phyloP scores from a whole-genome alignment of 2,888 invertebrate genomes.

The Caenorhabditis becei region DNA sequence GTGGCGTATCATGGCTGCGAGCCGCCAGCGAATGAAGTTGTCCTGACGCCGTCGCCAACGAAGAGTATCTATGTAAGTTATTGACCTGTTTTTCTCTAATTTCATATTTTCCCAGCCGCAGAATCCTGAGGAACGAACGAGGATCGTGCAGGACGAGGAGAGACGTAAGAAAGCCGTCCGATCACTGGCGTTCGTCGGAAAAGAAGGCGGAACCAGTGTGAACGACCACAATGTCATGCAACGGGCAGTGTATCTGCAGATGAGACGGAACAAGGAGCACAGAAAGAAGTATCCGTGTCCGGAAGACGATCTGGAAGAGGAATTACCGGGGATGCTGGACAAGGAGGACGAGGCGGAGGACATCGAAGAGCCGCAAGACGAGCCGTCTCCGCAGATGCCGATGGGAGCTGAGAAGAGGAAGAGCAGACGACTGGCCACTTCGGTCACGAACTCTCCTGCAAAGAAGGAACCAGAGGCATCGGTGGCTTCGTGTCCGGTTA shows the following conservation, averaged over 20 bases:
- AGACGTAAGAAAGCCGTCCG: constrained; percentile 44
- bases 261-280: constrained; percentile 24
- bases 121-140: constrained; percentile 46
- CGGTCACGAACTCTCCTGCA: neutral
- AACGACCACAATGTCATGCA: constrained; percentile 57
- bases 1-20: constrained; percentile 70
- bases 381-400: constrained; percentile 6
- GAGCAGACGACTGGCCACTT: neutral
- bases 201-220: constrained; percentile 56
- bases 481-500: neutral
- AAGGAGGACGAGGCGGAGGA: constrained; percentile 12
- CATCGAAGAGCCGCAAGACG: neutral
- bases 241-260: constrained; percentile 44
- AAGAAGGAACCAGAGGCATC: neutral
- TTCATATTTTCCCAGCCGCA: neutral
- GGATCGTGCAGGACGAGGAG: constrained; percentile 26
- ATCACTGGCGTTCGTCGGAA: constrained; percentile 42
- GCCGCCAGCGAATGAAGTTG: constrained; percentile 58
- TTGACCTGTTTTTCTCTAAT: neutral
- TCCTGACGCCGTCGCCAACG: constrained; percentile 56
- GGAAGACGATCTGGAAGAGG: constrained; percentile 8
- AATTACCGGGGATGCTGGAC: neutral
- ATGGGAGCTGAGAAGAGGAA: constrained; percentile 8
- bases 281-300: constrained; percentile 12
- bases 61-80: constrained; percentile 24